phyloP scores from a whole-genome alignment of 37 sponge, comb jelly and placozoan species.

The Hexactinellida sp. region DNA sequence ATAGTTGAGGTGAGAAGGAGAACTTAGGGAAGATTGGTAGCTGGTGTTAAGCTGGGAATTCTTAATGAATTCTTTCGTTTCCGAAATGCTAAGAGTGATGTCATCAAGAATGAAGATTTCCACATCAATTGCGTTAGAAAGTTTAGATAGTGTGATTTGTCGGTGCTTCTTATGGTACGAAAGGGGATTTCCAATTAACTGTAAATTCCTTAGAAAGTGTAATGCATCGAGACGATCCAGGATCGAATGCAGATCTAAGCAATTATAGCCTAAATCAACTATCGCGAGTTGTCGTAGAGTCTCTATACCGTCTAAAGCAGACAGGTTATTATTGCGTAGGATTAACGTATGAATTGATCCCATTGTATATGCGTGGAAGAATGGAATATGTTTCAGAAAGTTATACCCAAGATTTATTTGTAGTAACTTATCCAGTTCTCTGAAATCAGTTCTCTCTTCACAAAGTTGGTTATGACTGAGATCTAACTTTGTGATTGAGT shows the following conservation, averaged over 20 bases:
- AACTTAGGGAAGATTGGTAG: background rate
- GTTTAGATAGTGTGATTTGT: background rate
- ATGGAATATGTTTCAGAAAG: background rate
- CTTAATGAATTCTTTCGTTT: background rate
- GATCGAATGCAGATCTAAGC: background rate
- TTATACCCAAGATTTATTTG: background rate
- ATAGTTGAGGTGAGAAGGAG: background rate
- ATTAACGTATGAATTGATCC: background rate
- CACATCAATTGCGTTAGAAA: conserved; percentile 3
- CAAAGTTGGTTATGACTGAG: conserved; percentile 4
- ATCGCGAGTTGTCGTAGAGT: background rate
- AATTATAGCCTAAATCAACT: background rate
- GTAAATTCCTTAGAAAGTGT: background rate
- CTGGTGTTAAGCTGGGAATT: background rate
- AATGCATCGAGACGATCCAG: conserved; percentile 15
- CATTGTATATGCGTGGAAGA: background rate
- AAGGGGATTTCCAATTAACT: background rate
- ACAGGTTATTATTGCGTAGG: background rate
- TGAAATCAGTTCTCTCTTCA: conserved; percentile 12
- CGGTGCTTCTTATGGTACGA: conserved; percentile 8
- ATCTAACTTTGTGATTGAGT: background rate
- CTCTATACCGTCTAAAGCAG: background rate
- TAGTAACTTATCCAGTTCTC: background rate
- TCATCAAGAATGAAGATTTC: background rate
- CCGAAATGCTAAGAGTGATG: background rate